Percentiles rank a stretch among this genome's conserved stretches.
phyloP scores from a whole-genome alignment of 53 echinoderm and acorn worm species.

The Henricia sp. region DNA sequence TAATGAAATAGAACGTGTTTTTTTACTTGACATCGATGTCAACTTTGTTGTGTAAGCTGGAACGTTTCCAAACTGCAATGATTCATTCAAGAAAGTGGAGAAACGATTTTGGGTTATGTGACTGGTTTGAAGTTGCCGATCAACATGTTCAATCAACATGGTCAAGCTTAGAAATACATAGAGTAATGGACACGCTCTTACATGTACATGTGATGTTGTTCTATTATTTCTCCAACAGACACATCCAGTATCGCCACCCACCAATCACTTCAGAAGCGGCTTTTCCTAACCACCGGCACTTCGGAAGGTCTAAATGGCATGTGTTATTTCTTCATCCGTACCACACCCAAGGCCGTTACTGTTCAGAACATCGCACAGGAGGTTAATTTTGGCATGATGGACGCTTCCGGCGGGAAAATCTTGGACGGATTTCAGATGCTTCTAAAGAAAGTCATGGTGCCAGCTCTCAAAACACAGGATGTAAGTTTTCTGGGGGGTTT shows the following conservation, averaged over 20 bases:
- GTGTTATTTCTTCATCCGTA: slow-evolving; percentile 97
- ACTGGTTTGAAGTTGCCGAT: too few relatives aligned
- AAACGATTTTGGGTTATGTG: too few relatives aligned
- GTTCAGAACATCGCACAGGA: slow-evolving; percentile 83
- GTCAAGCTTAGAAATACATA: too few relatives aligned
- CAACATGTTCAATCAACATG: too few relatives aligned
- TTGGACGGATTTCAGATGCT: slow-evolving; percentile 84
- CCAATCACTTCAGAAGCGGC: slow-evolving; percentile 77
- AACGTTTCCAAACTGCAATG: too few relatives aligned
- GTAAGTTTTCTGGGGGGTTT: slow-evolving; percentile 36
- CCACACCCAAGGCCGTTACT: slow-evolving; percentile 84
- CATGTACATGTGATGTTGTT: too few relatives aligned
- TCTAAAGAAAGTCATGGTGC: slow-evolving; percentile 92
- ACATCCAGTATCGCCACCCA: slow-evolving; percentile 82
- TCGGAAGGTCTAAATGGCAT: slow-evolving; percentile 92
- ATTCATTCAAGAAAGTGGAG: too few relatives aligned
- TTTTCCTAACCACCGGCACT: slow-evolving; percentile 95
- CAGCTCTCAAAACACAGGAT: slow-evolving; percentile 89
- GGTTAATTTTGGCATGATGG: slow-evolving; percentile 92
- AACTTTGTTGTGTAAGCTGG: too few relatives aligned
- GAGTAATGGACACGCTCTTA: too few relatives aligned
- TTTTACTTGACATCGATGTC: too few relatives aligned
- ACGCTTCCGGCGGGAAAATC: slow-evolving; percentile 88
- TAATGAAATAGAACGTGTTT: too few relatives aligned
- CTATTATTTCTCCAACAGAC: slow-evolving; percentile 59